Conservation (phyloP, 2,113 vertebrate species). For the Meles meles region DNA sequence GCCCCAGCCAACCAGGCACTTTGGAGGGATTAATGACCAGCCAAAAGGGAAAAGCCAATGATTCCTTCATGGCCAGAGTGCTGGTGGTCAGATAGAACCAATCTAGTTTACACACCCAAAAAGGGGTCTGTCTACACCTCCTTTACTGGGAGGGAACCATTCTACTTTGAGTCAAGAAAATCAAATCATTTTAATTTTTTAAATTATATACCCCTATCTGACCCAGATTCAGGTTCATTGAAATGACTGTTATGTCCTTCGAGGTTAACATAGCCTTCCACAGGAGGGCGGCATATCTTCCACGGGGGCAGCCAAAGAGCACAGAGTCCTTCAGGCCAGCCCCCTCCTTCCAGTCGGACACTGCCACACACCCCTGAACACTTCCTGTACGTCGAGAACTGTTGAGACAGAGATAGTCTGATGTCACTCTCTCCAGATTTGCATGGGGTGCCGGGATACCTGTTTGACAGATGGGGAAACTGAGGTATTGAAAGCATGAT, state of each 20-base stretch:
- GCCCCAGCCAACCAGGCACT: not conserved
- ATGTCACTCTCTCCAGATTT: not conserved
- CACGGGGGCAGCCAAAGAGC: no score
- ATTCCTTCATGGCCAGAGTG: not conserved
- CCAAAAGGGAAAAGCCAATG: not conserved
- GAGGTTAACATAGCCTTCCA: not conserved
- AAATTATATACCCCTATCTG: not conserved
- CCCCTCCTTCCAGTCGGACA: not conserved
- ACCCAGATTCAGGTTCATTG: not conserved
- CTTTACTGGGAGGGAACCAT: not conserved
- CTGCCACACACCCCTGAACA: not conserved
- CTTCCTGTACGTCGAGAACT: not conserved
- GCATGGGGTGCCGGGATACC: not conserved
- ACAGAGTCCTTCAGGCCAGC: no score
- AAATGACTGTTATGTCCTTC: not conserved
- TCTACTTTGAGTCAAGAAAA: not conserved
- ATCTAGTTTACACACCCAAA: not conserved
- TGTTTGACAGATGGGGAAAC: not conserved
- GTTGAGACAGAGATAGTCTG: not conserved
- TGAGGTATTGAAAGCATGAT: not conserved
- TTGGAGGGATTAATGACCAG: not conserved
- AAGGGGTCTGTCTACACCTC: not conserved
- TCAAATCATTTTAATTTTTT: not conserved
- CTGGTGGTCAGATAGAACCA: not conserved
- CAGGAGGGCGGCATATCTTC: fast-evolving